Evolutionary conservation across 2,113 vertebrate species (phyloP).

Genomic region (Coptodon bakossiorum): DNA sequence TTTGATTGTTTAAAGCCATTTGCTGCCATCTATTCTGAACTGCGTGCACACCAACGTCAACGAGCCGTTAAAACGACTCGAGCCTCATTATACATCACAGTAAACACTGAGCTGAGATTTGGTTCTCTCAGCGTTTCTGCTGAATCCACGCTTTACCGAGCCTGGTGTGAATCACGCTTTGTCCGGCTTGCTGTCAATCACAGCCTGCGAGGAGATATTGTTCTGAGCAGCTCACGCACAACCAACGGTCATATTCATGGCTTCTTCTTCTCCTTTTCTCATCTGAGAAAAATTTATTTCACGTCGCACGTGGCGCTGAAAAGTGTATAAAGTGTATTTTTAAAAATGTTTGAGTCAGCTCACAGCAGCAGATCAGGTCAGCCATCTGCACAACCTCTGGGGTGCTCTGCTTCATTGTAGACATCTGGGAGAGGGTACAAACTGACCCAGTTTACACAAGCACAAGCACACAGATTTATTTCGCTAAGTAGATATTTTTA

Average conservation of each 20-base stretch:
- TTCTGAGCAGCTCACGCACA: background rate
- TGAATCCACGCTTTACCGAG: background rate
- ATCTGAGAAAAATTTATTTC: background rate
- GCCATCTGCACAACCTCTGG: conserved; percentile 52
- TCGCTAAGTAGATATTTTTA: conserved; percentile 4
- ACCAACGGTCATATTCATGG: too few relatives aligned
- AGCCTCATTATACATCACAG: background rate
- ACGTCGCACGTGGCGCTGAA: background rate
- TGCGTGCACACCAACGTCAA: background rate
- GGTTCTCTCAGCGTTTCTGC: background rate
- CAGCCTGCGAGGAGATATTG: background rate
- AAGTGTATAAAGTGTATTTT: background rate
- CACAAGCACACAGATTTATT: background rate
- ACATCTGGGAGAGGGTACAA: conserved; percentile 18
- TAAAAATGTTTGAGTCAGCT: background rate
- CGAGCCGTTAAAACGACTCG: background rate
- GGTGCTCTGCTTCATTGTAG: background rate
- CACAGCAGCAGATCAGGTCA: conserved; percentile 15
- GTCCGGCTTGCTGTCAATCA: background rate
- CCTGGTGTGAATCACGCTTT: background rate
- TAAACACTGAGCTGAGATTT: background rate
- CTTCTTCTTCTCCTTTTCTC: background rate
- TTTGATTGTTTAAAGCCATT: background rate
- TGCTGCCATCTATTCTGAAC: background rate
- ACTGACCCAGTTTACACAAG: conserved; percentile 5